phyloP scores from a whole-genome alignment of 2,797 vertebrate species.

The Acrossocheilus wenchowensis region DNA sequence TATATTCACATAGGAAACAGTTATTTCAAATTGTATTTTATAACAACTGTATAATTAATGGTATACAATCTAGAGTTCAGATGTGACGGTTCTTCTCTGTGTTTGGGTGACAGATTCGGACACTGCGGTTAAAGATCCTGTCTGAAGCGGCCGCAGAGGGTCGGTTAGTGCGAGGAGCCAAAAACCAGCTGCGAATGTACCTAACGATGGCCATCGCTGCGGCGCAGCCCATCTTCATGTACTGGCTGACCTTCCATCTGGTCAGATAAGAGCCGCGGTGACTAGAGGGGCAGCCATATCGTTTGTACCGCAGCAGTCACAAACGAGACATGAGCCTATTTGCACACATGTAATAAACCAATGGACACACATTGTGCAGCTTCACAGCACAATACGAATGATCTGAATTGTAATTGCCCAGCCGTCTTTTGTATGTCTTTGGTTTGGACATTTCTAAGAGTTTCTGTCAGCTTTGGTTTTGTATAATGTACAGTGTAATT shows the following conservation, averaged over 20 bases:
- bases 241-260: constrained; percentile 93
- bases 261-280: constrained; percentile 77
- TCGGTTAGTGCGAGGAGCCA: constrained; percentile 81
- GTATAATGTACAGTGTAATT: constrained; percentile 66
- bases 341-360: constrained; percentile 49
- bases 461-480: constrained; percentile 66
- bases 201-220: constrained; percentile 91
- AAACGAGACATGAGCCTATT: constrained; percentile 28
- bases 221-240: constrained; percentile 91
- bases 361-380: constrained; percentile 53
- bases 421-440: constrained; percentile 59
- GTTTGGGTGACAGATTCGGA: constrained; percentile 81
- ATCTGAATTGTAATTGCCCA: constrained; percentile 53
- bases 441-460: constrained; percentile 60
- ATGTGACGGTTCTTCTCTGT: not conserved
- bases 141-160: constrained; percentile 88
- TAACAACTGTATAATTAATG: no score
- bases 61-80: no score
- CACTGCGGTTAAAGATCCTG: constrained; percentile 88
- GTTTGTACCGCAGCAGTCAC: not conserved
- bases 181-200: constrained; percentile 94
- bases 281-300: not conserved
- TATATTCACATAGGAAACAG: no score
- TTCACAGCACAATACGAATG: constrained; percentile 61
- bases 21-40: no score